These are phyloP conservation scores for Notiomystis cincta DNA, from an alignment of 2,113 vertebrate genomes.

Conservation along the genomic window DNA sequence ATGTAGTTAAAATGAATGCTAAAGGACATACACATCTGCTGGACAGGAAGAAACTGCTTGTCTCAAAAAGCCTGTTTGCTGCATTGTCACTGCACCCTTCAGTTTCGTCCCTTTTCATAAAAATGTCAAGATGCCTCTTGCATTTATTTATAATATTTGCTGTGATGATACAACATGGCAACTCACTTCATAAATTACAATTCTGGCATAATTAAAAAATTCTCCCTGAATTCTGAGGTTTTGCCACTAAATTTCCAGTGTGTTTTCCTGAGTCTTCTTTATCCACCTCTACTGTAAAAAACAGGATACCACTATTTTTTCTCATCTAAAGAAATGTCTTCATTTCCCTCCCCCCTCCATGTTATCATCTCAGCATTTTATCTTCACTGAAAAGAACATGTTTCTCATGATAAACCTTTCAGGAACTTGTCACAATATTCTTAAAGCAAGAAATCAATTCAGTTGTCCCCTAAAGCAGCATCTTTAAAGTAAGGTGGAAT, in stretches of 20 bases:
- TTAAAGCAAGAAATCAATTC: not conserved
- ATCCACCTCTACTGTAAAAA: not conserved
- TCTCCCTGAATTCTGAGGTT: not conserved
- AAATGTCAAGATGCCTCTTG: not conserved
- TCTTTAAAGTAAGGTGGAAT: not conserved
- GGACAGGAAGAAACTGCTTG: not conserved
- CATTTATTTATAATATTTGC: not conserved
- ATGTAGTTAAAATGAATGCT: not conserved
- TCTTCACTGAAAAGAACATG: not conserved
- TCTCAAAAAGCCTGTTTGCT: not conserved
- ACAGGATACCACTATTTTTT: not conserved
- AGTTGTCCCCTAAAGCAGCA: not conserved
- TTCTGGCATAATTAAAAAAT: not conserved
- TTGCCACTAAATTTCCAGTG: not conserved
- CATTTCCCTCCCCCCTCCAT: fast-evolving
- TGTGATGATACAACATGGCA: not conserved
- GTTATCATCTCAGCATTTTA: not conserved
- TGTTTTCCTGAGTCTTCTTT: not conserved
- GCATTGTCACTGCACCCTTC: not conserved
- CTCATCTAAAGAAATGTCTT: not conserved
- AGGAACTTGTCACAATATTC: not conserved
- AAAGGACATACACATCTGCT: not conserved
- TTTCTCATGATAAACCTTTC: not conserved
- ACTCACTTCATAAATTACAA: not conserved
- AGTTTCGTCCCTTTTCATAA: not conserved